These are phyloP conservation scores for Porphyrio hochstetteri DNA, from an alignment of 2,113 vertebrate species.

Conservation along the genomic window DNA sequence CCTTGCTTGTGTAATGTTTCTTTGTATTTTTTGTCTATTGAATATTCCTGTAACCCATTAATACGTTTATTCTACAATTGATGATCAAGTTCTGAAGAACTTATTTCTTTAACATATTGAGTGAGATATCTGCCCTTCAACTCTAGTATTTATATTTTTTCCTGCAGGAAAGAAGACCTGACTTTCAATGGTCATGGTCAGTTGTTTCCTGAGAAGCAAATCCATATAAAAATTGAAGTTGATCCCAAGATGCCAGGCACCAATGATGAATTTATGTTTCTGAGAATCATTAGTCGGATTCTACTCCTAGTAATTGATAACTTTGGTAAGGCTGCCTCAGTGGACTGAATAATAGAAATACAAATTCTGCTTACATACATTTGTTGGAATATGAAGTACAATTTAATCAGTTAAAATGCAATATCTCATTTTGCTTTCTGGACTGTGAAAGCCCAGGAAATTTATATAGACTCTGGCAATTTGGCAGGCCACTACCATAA, in stretches of 20 bases:
- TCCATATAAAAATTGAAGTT: background rate
- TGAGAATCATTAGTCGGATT: background rate
- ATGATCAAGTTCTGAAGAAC: background rate
- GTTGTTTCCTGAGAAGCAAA: background rate
- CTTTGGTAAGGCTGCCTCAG: background rate
- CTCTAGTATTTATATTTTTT: background rate
- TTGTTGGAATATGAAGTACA: background rate
- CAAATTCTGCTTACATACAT: background rate
- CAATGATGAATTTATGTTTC: background rate
- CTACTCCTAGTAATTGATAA: background rate
- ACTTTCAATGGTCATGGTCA: fast-evolving
- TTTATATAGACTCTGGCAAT: background rate
- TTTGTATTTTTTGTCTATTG: background rate
- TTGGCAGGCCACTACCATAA: background rate
- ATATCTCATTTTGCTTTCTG: background rate
- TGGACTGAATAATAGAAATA: background rate
- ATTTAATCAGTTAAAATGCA: constrained; percentile 27
- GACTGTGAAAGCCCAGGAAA: background rate
- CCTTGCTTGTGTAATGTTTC: background rate
- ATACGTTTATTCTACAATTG: background rate
- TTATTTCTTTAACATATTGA: background rate
- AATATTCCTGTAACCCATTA: background rate
- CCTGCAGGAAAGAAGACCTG: background rate
- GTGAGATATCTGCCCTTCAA: background rate
- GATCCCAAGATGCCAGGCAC: background rate